Evolutionary conservation across 1,140 invertebrate species (phyloP).

Genomic region (Caerostris darwini): DNA sequence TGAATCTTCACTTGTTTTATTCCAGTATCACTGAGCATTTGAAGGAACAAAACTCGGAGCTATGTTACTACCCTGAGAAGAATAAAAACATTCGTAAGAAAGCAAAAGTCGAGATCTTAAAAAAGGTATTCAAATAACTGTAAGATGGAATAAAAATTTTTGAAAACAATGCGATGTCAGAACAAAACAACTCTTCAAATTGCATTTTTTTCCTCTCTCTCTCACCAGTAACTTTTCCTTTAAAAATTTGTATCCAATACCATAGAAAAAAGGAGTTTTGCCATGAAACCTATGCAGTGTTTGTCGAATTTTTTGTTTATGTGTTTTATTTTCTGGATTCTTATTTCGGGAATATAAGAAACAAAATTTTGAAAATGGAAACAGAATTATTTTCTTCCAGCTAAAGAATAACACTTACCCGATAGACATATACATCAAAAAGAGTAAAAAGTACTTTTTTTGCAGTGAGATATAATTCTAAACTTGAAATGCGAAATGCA

Average conservation of each 20-base stretch:
- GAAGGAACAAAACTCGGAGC: no score
- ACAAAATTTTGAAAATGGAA: constrained; percentile 11
- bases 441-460: constrained; percentile 16
- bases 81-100: no score
- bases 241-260: not conserved
- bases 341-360: not conserved
- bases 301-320: not conserved
- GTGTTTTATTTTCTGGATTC: constrained; percentile 1
- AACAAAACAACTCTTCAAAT: not conserved
- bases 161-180: constrained; percentile 18
- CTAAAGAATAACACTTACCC: constrained; percentile 17
- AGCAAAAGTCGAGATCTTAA: no score
- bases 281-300: not conserved
- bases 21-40: no score
- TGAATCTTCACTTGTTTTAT: no score
- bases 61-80: no score
- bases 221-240: not conserved
- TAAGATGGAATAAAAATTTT: not conserved
- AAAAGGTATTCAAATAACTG: not conserved
- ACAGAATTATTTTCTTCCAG: constrained; percentile 12
- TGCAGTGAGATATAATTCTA: constrained; percentile 7
- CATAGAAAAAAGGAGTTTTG: no score
- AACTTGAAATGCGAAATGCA: not conserved
- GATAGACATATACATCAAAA: constrained; percentile 20
- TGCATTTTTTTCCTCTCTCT: not conserved